A percentile compares a stretch with the other conserved stretches of the same genome.
Evolutionary conservation across 2,797 vertebrate genomes (phyloP).

Genomic region (Crocodylus rhombifer): DNA sequence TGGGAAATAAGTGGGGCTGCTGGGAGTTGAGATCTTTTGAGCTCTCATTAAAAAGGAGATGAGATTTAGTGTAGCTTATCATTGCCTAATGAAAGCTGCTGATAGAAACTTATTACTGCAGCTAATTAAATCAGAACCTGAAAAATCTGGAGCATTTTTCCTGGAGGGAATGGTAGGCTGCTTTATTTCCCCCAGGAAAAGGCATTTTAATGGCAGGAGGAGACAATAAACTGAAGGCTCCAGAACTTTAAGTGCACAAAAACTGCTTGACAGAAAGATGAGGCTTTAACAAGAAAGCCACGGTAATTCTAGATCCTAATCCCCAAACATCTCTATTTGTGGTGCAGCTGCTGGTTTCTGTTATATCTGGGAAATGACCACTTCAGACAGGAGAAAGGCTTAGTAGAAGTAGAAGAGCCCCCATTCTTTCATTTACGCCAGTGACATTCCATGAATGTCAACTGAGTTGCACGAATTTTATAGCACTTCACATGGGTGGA

Average conservation of each 20-base stretch:
- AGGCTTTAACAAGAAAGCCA: too few species aligned
- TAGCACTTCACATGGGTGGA: too few species aligned
- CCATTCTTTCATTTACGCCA: too few species aligned
- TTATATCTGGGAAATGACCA: too few species aligned
- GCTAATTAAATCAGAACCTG: background rate
- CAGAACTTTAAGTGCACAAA: background rate
- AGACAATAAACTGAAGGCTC: background rate
- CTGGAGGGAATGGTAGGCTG: background rate
- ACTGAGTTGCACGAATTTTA: too few species aligned
- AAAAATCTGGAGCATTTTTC: background rate
- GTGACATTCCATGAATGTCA: too few species aligned
- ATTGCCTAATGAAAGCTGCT: background rate
- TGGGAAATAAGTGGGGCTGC: constrained; percentile 73
- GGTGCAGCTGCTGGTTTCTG: too few species aligned
- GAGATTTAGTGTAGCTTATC: background rate
- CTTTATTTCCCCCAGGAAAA: background rate
- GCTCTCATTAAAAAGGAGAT: background rate
- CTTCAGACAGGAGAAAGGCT: too few species aligned
- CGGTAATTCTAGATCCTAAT: too few species aligned
- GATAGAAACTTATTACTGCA: background rate
- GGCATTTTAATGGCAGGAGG: background rate
- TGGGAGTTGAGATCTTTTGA: constrained; percentile 14
- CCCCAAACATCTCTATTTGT: too few species aligned
- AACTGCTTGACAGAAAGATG: too few species aligned
- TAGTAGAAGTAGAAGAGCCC: too few species aligned